Evolutionary conservation across 2,797 vertebrate species (phyloP), one percentile per base, ranked within the genome.

Genomic region (Gallinago solitaria): DNA sequence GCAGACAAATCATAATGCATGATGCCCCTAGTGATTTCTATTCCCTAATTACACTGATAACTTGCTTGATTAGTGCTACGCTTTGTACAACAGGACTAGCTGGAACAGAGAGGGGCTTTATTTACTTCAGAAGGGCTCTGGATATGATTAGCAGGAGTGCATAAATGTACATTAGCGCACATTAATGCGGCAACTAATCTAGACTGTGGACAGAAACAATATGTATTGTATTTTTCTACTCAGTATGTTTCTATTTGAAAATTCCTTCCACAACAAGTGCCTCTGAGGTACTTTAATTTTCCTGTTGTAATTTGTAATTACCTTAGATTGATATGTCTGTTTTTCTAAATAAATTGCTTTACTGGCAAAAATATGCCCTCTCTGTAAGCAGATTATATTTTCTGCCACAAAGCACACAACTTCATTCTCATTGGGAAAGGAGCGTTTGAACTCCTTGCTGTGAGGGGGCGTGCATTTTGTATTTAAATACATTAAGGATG

Each of bases 251-350:
- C 73, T 96, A 23, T 95, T 91, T 69, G 48, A 94, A 96, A 90
- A 95, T 92, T 95, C 87, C 75, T 95, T 89, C 80, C 80, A 90
- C 61, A 93, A 48, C 48, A 81, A 85, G 59, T 77, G 80, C 57
- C 84, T 96, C 70, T 83, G 57, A 96, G 93, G 83, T 93, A 92
- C 87, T 97, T 96, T 94, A 97, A 96, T 96, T 97, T 97, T 97
- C 61, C 27, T 95, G 53, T 91, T 96, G 64, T 47, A 91, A 92
- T 96, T 96, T 93, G 89, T 96, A 96, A 93, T 97, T 96, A 90
- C 78, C 77, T 89, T 83, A 94, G 83, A 96, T 69, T 97, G 83
- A 96, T 95, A 96, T 45, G 48, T 95, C 93, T 95, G 79, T 86
- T 93, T 92, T 83, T 75, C 63, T n/a, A 89, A 96, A 97, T 92